Evolutionary conservation across 2,797 vertebrate genomes (phyloP).

Genomic region (Rhincodon typus): DNA sequence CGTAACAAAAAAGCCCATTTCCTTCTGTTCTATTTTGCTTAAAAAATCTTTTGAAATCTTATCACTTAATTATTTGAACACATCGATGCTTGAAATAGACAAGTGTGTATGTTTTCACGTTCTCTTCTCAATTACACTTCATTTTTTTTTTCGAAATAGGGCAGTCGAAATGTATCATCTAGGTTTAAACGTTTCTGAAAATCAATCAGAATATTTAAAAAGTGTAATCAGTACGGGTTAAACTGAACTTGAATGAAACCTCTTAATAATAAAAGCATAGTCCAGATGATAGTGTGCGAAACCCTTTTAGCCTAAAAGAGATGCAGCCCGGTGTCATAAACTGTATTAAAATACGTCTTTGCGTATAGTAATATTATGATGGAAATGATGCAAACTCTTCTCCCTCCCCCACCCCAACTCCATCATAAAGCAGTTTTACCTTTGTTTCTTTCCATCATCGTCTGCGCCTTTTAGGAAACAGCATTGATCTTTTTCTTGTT

Average conservation of each 20-base stretch:
- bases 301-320: neutral
- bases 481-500: neutral
- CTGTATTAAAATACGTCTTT: conserved; percentile 9
- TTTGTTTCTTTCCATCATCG: neutral
- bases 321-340: neutral
- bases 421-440: neutral
- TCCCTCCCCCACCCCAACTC: neutral
- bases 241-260: neutral
- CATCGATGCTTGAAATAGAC: neutral
- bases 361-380: conserved; percentile 30
- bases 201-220: neutral
- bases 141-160: neutral
- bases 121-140: neutral
- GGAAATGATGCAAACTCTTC: conserved; percentile 17
- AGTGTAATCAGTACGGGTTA: neutral
- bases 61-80: neutral
- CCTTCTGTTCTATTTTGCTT: neutral
- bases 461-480: neutral
- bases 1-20: neutral
- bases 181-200: neutral
- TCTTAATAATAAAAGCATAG: neutral
- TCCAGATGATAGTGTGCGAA: neutral
- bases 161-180: neutral
- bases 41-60: neutral
- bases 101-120: neutral